Conservation (phyloP, 2,797 vertebrate species). For the Anolis apletophallus region DNA sequence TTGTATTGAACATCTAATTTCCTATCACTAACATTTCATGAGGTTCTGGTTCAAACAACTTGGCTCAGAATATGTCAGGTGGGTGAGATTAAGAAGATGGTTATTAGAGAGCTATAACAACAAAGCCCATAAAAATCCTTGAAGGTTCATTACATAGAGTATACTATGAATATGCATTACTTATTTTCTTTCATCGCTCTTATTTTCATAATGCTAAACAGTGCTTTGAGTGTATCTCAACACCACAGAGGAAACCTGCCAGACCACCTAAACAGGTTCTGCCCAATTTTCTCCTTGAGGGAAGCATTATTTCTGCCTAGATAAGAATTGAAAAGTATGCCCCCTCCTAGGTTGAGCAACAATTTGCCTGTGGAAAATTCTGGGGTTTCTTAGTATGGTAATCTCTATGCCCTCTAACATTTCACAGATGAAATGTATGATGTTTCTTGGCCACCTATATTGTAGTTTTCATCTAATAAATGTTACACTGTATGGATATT, state of each 20-base stretch:
- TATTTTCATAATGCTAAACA: background rate
- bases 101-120: background rate
- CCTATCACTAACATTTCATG: background rate
- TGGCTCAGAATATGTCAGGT: background rate
- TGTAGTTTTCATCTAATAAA: too few species aligned
- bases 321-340: background rate
- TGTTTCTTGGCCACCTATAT: too few species aligned
- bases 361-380: background rate
- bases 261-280: background rate
- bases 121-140: background rate
- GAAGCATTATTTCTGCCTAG: background rate
- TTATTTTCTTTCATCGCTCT: background rate
- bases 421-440: too few species aligned
- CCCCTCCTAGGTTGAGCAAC: background rate
- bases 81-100: background rate
- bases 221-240: background rate
- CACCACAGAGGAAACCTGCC: background rate
- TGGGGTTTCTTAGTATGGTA: too few species aligned
- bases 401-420: background rate
- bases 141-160: background rate
- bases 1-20: background rate
- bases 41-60: background rate
- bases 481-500: too few species aligned
- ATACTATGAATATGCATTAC: background rate
- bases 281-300: background rate